Conservation (phyloP, 2,888 invertebrate species). For the Maniola hyperantus region DNA sequence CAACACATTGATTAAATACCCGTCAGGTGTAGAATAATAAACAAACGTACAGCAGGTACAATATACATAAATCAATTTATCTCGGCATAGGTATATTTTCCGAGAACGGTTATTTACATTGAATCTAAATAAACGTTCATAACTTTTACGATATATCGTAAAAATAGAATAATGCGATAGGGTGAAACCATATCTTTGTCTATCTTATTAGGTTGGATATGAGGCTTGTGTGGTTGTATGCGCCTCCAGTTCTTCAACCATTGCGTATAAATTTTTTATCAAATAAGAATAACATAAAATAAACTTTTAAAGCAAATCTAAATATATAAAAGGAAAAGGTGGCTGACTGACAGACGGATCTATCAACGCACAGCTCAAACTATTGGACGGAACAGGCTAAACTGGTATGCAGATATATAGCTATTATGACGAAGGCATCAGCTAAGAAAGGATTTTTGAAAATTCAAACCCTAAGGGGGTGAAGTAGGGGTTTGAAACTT, state of each 20-base stretch:
- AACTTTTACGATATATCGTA: slow-evolving; percentile 11
- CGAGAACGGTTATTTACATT: slow-evolving; percentile 2
- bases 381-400: too few species aligned
- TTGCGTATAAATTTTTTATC: background rate
- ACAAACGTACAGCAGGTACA: background rate
- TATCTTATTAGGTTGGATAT: background rate
- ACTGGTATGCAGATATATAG: too few species aligned
- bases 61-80: background rate
- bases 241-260: too few species aligned
- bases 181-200: background rate
- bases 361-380: too few species aligned
- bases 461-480: too few species aligned
- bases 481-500: too few species aligned
- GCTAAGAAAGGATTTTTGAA: too few species aligned
- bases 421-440: too few species aligned
- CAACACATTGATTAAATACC: background rate
- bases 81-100: background rate
- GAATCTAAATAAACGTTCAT: background rate
- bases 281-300: background rate
- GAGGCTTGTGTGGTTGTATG: background rate
- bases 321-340: too few species aligned
- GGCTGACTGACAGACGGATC: too few species aligned
- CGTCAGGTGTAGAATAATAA: background rate
- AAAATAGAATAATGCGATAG: background rate
- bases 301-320: background rate